These are phyloP conservation scores for Procambarus clarkii DNA, from an alignment of 1,140 invertebrate species.

Conservation along the genomic window DNA sequence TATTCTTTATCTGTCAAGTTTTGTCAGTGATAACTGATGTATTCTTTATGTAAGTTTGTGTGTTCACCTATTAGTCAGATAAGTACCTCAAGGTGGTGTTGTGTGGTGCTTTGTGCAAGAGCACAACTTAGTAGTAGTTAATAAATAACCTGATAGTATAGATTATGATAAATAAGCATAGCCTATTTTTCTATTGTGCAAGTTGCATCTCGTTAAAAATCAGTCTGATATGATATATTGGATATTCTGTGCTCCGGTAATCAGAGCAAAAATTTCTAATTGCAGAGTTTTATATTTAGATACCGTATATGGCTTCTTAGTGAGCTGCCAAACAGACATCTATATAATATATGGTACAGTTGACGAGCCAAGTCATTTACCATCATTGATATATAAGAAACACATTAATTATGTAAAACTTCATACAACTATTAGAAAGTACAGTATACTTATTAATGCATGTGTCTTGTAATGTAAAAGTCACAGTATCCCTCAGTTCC, in stretches of 20 bases:
- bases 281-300: not conserved
- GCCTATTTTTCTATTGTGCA: constrained; percentile 61
- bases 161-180: constrained; percentile 30
- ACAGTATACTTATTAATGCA: not conserved
- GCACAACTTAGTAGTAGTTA: constrained; percentile 45
- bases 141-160: constrained; percentile 25
- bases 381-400: not conserved
- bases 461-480: not conserved
- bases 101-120: constrained; percentile 56
- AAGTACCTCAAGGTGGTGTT: constrained; percentile 62
- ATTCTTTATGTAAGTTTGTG: constrained; percentile 11
- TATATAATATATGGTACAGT: not conserved
- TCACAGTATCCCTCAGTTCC: not conserved
- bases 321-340: not conserved
- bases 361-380: not conserved
- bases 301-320: not conserved
- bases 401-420: constrained; percentile 8
- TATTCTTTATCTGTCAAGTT: not conserved
- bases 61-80: constrained; percentile 51
- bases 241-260: not conserved
- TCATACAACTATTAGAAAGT: not conserved
- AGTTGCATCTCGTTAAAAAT: constrained; percentile 17
- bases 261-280: not conserved
- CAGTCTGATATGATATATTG: constrained; percentile 8
- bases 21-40: not conserved